phyloP scores from a whole-genome alignment of 2,888 invertebrate genomes.

The Cheilosia impressa region DNA sequence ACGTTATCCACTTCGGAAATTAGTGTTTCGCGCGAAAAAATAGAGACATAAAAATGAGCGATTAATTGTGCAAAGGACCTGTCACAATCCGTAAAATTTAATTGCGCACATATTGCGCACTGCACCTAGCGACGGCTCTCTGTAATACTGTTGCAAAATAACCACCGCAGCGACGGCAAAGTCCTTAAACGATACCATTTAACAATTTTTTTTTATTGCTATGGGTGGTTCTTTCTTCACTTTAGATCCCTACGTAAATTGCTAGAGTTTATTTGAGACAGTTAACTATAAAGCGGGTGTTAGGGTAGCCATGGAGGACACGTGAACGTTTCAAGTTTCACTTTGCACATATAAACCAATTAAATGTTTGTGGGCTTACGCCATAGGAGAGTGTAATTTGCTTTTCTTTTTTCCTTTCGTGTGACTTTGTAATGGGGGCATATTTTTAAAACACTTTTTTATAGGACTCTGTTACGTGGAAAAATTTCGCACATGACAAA shows the following conservation, averaged over 20 bases:
- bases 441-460: neutral
- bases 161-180: constrained; percentile 32
- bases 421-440: neutral
- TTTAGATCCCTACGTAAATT: constrained; percentile 48
- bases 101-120: constrained; percentile 67
- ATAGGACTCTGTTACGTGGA: no score
- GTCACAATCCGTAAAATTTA: constrained; percentile 73
- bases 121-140: constrained; percentile 18
- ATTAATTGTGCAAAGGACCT: constrained; percentile 71
- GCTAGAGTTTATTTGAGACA: constrained; percentile 56
- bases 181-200: constrained; percentile 68
- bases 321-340: constrained; percentile 37
- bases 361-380: constrained; percentile 35
- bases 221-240: constrained; percentile 13
- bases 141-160: constrained; percentile 45
- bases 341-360: constrained; percentile 49
- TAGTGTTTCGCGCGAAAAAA: constrained; percentile 73
- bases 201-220: constrained; percentile 44
- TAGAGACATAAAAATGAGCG: constrained; percentile 73
- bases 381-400: neutral
- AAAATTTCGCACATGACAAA: no score
- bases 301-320: constrained; percentile 33
- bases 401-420: neutral
- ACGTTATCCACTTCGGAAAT: constrained; percentile 68
- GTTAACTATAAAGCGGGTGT: constrained; percentile 33